These are phyloP conservation scores for Mystacides longicornis DNA, from an alignment of 2,888 invertebrate species.

Conservation along the genomic window DNA sequence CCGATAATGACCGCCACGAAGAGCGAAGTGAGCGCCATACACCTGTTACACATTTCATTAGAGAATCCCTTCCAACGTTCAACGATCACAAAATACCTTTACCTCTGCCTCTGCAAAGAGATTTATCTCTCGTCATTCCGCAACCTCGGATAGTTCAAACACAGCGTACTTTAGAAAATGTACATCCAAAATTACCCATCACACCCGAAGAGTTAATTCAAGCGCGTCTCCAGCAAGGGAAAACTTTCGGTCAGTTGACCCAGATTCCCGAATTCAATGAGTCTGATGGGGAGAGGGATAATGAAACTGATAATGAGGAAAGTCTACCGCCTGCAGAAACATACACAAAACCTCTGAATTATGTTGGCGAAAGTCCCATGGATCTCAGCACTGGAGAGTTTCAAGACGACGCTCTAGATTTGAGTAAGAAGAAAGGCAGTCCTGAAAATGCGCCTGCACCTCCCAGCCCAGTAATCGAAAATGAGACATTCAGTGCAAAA, in stretches of 20 bases:
- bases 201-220: constrained; percentile 38
- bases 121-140: constrained; percentile 31
- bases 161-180: constrained; percentile 20
- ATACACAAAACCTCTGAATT: constrained; percentile 10
- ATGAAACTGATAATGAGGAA: constrained; percentile 41
- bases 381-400: constrained; percentile 60
- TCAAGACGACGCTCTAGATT: constrained; percentile 61
- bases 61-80: constrained; percentile 38
- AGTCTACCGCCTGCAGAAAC: constrained; percentile 25
- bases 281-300: constrained; percentile 37
- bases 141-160: constrained; percentile 32
- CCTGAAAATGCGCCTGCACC: constrained; percentile 32
- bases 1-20: constrained; percentile 43
- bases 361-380: constrained; percentile 43
- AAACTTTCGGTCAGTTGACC: constrained; percentile 55
- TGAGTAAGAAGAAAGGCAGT: constrained; percentile 66
- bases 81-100: constrained; percentile 34
- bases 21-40: constrained; percentile 39
- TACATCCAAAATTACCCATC: constrained; percentile 32
- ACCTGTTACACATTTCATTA: constrained; percentile 39
- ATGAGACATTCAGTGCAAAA: constrained; percentile 43
- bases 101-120: constrained; percentile 28
- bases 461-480: constrained; percentile 29
- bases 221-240: constrained; percentile 54
- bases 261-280: constrained; percentile 45